Evolutionary conservation across 30 jellyfish, hydroid and myxozoan species (phyloP), one percentile per base, ranked within the genome.

Genomic region (Morbakka virulenta): DNA sequence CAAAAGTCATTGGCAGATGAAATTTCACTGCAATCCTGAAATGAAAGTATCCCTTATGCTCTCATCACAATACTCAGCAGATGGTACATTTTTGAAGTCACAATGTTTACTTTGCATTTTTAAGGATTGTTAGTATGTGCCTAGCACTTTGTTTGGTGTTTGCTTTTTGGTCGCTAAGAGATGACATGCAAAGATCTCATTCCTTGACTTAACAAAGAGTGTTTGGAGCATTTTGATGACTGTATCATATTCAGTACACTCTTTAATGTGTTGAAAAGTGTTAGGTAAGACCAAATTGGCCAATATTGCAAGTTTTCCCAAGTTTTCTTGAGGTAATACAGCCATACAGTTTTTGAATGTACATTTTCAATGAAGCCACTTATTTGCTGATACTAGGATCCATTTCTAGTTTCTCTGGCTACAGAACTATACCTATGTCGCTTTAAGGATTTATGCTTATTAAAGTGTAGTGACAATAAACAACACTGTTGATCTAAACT

Each of bases 401-500:
- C 23, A 79, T 72, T 35, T 72, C 79, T 35, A 72, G 53, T 72
- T 79, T 47, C 79, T 72, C 81, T 35, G 84, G 84, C 32, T 24
- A 21, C 32, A 72, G 32, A 50, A 72, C 61, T 72, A 11, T 72
- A 72, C 50, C 84, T n/a, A n/a, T n/a, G n/a, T n/a, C n/a, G n/a
- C n/a, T n/a, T n/a, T n/a, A n/a, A n/a, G n/a, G n/a, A n/a, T n/a
- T n/a, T n/a, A n/a, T n/a, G n/a, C n/a, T n/a, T n/a, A n/a, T n/a
- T n/a, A n/a, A n/a, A n/a, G n/a, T n/a, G n/a, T n/a, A n/a, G n/a
- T n/a, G n/a, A n/a, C n/a, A n/a, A n/a, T n/a, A n/a, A n/a, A n/a
- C n/a, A n/a, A n/a, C n/a, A n/a, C n/a, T n/a, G n/a, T n/a, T n/a
- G n/a, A n/a, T n/a, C n/a, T n/a, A n/a, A n/a, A n/a, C n/a, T n/a